Base-by-base conservation (phyloP, 2,113 vertebrate species). In the Rhagologus leucostigma region DNA sequence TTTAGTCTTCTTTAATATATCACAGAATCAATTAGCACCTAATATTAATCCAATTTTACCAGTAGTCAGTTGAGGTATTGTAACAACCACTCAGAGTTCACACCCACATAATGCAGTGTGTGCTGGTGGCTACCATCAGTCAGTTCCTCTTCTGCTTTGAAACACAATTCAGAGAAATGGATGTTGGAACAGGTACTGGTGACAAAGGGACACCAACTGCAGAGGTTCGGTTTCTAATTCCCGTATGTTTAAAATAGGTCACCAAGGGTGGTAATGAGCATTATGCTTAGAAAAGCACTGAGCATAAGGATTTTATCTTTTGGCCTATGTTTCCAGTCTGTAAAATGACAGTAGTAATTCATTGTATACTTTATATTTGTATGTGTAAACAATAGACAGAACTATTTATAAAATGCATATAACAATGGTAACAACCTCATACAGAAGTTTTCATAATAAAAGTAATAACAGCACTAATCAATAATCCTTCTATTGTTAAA, bases 111-210 rank as follows among this genome's bases (percentile, higher is more conserved):
- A 12, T 3, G 5, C 14, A 9, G 4, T 7, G 10, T 17, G 21
- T 27, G 27, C 9, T 22, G 13, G 12, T 24, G 71, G 32, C 29
- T 11, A 11, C 8, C 19, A 64, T 14, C 4, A 2, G 10, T 6
- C 33, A 24, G 9, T 10, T 62, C 30, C 77, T 53, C 7, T 47
- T 35, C 22, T 46, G 22, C 33, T 50, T 49, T 57, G 50, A 33
- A 23, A 8, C 9, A 33, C 13, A 29, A 0, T 8, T 49, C 27
- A 42, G 63, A 30, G 10, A 11, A 57, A 21, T 4, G 20, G 35
- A 67, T 32, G 21, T 1, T 37, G 27, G 29, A 30, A 29, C 1
- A 9, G 19, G 14, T 42, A 20, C 15, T 1, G 6, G 3, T 7
- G 39, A 49, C 60, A 42, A 10, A 17, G 24, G 3, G 9, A 42